These are phyloP conservation scores for Baccha elongata DNA, from an alignment of 2,888 invertebrate species.

Conservation along the genomic window DNA sequence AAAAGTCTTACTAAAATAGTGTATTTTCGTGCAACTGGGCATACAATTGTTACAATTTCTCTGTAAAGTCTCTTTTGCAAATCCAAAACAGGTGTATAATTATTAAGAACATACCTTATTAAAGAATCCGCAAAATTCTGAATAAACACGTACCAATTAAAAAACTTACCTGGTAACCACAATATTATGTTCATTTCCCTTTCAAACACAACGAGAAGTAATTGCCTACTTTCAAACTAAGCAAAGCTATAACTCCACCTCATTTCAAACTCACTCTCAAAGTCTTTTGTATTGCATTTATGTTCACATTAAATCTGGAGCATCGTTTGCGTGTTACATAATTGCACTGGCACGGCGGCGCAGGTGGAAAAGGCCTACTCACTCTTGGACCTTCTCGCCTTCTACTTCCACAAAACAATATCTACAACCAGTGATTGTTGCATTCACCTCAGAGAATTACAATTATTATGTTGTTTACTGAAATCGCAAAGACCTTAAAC, in stretches of 20 bases:
- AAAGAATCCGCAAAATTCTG: neutral
- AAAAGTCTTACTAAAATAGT: too few relatives aligned
- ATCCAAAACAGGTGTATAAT: conserved; percentile 37
- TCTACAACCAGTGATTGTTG: conserved; percentile 50
- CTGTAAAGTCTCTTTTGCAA: neutral
- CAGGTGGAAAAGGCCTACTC: conserved; percentile 50
- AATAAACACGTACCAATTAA: conserved; percentile 37
- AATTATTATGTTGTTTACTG: conserved; percentile 73
- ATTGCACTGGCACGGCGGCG: conserved; percentile 22
- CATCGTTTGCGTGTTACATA: conserved; percentile 69
- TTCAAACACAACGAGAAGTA: conserved; percentile 46
- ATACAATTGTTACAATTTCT: too few relatives aligned
- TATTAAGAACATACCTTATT: conserved; percentile 30
- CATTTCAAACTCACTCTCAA: conserved; percentile 5
- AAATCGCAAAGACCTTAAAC: conserved; percentile 51
- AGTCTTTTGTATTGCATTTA: conserved; percentile 14
- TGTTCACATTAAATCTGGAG: conserved; percentile 58
- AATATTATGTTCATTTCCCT: conserved; percentile 52
- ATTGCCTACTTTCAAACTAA: conserved; percentile 20
- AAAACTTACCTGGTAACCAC: conserved; percentile 38
- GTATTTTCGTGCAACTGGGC: too few relatives aligned
- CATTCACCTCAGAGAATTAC: conserved; percentile 62
- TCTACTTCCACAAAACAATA: conserved; percentile 30
- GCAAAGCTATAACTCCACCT: neutral
- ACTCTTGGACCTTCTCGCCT: conserved; percentile 29